phyloP scores from a whole-genome alignment of 1,140 invertebrate species.

The Cydia splendana region DNA sequence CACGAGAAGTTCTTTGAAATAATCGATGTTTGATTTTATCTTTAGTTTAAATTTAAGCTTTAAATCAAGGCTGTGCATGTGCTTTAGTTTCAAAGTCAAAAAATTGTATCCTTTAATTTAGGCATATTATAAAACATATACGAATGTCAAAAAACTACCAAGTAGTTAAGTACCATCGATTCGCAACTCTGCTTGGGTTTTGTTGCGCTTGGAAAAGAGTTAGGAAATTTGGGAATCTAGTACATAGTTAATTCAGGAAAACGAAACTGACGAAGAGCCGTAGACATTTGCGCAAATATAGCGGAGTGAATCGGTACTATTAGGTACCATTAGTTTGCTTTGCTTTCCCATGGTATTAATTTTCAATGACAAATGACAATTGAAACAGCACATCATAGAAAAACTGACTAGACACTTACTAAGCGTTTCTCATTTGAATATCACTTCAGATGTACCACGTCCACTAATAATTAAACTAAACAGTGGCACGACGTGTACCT shows the following conservation, averaged over 20 bases:
- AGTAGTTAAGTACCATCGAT: too few relatives aligned
- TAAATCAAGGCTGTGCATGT: not conserved
- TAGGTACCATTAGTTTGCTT: not conserved
- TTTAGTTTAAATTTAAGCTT: not conserved
- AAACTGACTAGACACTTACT: constrained; percentile 15
- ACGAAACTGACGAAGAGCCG: too few relatives aligned
- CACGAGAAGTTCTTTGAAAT: constrained; percentile 13
- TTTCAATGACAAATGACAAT: not conserved
- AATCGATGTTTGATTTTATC: constrained; percentile 23
- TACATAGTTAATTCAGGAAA: too few relatives aligned
- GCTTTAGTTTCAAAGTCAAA: not conserved
- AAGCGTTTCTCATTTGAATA: constrained; percentile 21
- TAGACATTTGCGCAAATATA: not conserved
- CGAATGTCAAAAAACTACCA: too few relatives aligned
- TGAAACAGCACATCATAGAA: not conserved
- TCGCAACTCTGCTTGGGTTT: too few relatives aligned
- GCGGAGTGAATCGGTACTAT: not conserved
- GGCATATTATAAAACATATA: too few relatives aligned
- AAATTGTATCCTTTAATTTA: too few relatives aligned
- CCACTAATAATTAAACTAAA: constrained; percentile 59
- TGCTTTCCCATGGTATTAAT: not conserved
- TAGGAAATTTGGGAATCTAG: too few relatives aligned
- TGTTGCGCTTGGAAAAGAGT: too few relatives aligned
- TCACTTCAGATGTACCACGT: constrained; percentile 23
- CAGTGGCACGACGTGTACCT: constrained; percentile 41